Evolutionary conservation across 2,113 vertebrate species (phyloP), one percentile per base, ranked within the genome.

Genomic region (Dicentrarchus labrax): DNA sequence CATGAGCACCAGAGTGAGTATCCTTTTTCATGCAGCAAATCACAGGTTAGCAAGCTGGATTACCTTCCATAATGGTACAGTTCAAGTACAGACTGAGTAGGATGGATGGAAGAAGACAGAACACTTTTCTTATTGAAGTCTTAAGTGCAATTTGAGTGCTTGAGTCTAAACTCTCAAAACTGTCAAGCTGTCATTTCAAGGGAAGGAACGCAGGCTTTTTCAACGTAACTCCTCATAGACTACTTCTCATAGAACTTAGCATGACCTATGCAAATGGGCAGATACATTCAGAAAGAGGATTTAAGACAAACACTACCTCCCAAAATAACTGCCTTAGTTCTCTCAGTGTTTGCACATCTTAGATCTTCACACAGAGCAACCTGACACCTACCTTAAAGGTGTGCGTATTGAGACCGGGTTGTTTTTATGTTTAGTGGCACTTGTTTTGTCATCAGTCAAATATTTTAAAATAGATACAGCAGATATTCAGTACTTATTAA

Each of bases 101-200:
- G 45, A 56, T 30, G 30, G 43, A 60, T 24, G 24, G 19, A 39
- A 48, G 39, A 39, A 43, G 12, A 53, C 24, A 3, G 67, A 78
- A 69, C 24, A 11, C 22, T 64, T 81, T 2, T 60, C 12, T 24
- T 22, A 57, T 39, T 69, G 50, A 61, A 41, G 64, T 64, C 56
- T 60, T n/a, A 82, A 76, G 41, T 75, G 56, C 21, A 50, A 41
- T 62, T 75, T 51, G 45, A 81, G 38, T 30, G 15, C 22, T 30
- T 53, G 51, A 83, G 79, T 85, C 19, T 59, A 64, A 71, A 66
- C 56, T 50, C 65, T 70, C 11, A 36, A n/a, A 48, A 19, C 19
- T 50, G 59, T 80, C 50, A 73, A 66, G 24, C 67, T 86, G 67
- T 57, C 59, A 74, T 80, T 86, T 82, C 2, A 64, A 30, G 30